These are phyloP conservation scores for Oceanites oceanicus DNA, from an alignment of 2,113 vertebrate genomes.

Conservation along the genomic window DNA sequence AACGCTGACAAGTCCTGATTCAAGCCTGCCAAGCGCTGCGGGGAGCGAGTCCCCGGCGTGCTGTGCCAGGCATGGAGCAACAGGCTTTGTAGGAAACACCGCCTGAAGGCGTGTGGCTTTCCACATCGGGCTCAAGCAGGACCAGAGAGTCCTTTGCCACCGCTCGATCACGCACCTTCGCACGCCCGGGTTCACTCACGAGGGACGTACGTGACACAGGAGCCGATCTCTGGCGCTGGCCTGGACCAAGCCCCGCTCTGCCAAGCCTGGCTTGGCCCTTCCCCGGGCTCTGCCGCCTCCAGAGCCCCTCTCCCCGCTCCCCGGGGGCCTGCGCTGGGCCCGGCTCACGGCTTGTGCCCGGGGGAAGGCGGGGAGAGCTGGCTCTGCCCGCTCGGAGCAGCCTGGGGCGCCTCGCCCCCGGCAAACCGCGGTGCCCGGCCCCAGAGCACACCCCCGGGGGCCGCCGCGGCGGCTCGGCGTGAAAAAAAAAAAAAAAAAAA, in stretches of 20 bases:
- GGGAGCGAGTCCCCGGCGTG: accelerated
- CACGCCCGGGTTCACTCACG: accelerated
- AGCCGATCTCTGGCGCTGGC: accelerated
- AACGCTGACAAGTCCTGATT: accelerated
- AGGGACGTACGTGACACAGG: accelerated
- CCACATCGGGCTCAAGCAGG: accelerated
- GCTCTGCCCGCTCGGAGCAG: background rate
- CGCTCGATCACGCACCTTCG: accelerated
- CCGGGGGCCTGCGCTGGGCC: accelerated
- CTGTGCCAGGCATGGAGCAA: background rate
- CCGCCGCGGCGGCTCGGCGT: no score
- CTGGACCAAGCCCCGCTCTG: background rate
- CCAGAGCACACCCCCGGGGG: background rate
- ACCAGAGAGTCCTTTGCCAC: background rate
- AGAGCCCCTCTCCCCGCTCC: background rate
- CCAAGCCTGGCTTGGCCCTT: background rate
- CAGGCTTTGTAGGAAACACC: accelerated
- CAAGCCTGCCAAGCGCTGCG: background rate
- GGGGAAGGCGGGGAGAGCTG: accelerated
- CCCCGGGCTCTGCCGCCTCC: background rate
- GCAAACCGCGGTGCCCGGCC: background rate
- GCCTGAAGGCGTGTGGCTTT: background rate
- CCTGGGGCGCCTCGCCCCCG: background rate
- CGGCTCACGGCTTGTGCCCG: accelerated
- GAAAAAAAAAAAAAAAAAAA: accelerated